Percentiles rank a stretch among this genome's conserved stretches.
Evolutionary conservation across 2,113 vertebrate species (phyloP).

Genomic region (Myxocyprinus asiaticus): DNA sequence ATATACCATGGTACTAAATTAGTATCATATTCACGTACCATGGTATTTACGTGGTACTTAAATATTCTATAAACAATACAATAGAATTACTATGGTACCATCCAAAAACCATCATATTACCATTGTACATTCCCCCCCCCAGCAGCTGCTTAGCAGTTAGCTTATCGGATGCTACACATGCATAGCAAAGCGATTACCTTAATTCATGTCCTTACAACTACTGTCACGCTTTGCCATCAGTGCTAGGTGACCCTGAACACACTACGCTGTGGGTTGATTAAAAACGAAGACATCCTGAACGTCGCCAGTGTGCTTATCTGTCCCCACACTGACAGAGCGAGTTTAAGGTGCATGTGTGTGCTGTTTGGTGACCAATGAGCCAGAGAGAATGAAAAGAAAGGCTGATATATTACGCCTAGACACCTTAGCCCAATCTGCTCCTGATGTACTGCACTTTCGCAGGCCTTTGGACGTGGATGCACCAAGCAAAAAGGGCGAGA

Average conservation of each 20-base stretch:
- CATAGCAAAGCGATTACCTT: constrained; percentile 32
- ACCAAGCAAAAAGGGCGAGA: neutral
- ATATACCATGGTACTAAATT: too few species aligned
- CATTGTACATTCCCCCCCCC: too few species aligned
- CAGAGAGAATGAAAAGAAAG: constrained; percentile 13
- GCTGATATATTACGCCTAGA: constrained; percentile 8
- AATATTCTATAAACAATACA: too few species aligned
- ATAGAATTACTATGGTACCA: too few species aligned
- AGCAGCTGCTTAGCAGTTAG: neutral
- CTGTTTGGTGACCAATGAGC: constrained; percentile 36
- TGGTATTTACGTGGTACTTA: too few species aligned
- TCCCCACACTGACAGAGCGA: neutral
- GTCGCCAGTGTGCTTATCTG: constrained; percentile 27
- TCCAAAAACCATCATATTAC: too few species aligned
- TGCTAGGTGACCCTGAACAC: constrained; percentile 26
- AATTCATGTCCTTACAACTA: constrained; percentile 56
- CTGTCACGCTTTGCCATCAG: constrained; percentile 32
- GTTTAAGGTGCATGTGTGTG: neutral
- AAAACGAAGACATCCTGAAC: constrained; percentile 11
- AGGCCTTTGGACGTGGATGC: neutral
- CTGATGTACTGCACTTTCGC: constrained; percentile 7
- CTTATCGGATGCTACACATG: constrained; percentile 1
- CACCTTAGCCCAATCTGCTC: neutral
- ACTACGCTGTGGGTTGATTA: constrained; percentile 26
- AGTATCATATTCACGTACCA: too few species aligned